Base-by-base conservation (phyloP, 2,797 vertebrate species). In the Sebastes kiyomatsui region DNA sequence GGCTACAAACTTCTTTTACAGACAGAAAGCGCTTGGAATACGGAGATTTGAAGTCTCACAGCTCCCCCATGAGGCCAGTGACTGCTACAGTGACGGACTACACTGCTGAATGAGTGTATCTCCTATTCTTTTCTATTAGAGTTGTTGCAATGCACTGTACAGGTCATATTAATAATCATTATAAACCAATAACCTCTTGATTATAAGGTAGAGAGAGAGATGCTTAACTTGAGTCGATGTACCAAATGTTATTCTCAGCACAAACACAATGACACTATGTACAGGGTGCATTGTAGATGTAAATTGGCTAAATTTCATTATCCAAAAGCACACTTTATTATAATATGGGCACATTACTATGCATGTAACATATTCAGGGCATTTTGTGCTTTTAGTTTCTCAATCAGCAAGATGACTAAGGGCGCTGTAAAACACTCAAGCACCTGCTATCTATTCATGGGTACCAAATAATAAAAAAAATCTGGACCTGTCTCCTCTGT, bases 351-450 rank as follows among this genome's bases (percentile, higher is more conserved):
- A 94, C 94, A 95, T 92, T 95, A 95, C 95, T 96, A 96, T 95
- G 95, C 95, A 96, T 96, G 95, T 94, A 91, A 94, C 88, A 94
- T 95, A 94, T 93, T 93, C 93, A 94, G 94, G 93, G 90, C 85
- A 91, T 91, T 94, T 90, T 92, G 92, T 93, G 93, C 93, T 95
- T 95, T 91, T 94, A 95, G 93, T 94, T 92, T 90, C 76, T 92
- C 88, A 88, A 90, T 90, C 89, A 94, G 90, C 86, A 93, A 88
- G 77, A 90, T 82, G 77, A 94, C 92, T 93, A 89, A 88, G 90
- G 93, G 91, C 89, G 93, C 92, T 87, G 82, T 77, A 89, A 86
- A 93, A 93, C 90, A 92, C 90, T 89, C 89, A 85, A 90, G 90
- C 93, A 93, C 92, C 86, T 94, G 92, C 81, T 93, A 86, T 93